Base-by-base conservation (phyloP, 1,140 invertebrate genomes). In the Choristoneura fumiferana region DNA sequence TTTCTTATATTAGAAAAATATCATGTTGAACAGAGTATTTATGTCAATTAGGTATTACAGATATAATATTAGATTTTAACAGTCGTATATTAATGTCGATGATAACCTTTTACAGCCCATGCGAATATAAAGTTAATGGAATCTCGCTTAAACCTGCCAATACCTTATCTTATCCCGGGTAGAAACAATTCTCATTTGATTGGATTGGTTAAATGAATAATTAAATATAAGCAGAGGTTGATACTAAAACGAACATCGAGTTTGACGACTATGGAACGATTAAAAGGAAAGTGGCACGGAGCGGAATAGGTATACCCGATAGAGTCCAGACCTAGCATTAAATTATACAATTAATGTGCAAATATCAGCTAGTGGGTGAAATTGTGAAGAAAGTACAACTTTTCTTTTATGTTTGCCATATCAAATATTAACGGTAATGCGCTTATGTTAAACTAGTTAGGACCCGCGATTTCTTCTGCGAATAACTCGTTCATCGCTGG, bases 261-360 rank as follows among this genome's bases (percentile, higher is more conserved):
- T 49, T 49, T 33, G 43, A 29, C 43, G 17, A 15, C 40, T 22
- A 18, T 0, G 43, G 43, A 49, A 4, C 18, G 17, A 33, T 49
- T 33, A 29, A 49, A 54, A 36, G 15, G 53, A 54, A 54, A 37
- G 35, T 54, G 33, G 53, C 33, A 54, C 33, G 35, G 53, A 54
- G 1, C 12, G 17, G 10, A 18, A 35, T 22, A 35, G 8, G 22
- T 13, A 39, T 35, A 36, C 14, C 35, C 35, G 29, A 49, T 22
- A 49, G 43, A 6, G 22, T 29, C 22, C 6, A 29, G 53, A 35
- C 14, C 14, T 54, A 33, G 33, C 18, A 33, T n/a, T 54, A 17
- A 35, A 54, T 35, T 54, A 35, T 36, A 9, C 17, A 54, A 36
- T 54, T 37, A 54, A 36, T 36, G n/a, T 49, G 29, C 43, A 49